Evolutionary conservation across 2,797 vertebrate species (phyloP), one percentile per base, ranked within the genome.

Genomic region (Phrynocephalus forsythii): DNA sequence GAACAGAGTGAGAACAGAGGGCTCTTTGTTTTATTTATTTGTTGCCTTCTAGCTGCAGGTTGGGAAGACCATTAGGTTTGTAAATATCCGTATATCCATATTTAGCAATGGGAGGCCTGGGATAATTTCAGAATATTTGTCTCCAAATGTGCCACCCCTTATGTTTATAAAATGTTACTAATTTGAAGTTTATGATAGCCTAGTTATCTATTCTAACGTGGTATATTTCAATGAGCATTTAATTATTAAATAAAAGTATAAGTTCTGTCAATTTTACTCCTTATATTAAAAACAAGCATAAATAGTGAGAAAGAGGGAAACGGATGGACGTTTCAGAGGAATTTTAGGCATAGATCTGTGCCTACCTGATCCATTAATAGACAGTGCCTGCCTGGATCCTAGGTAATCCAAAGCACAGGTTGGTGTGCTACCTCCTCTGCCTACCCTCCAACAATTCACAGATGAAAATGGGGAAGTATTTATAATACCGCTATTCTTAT

Each of bases 171-270:
- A 87, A 88, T 94, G 95, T 89, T 94, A 56, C 87, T 80, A 91
- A 87, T 85, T 95, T 95, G 94, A 78, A 95, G 91, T 87, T 87
- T 85, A 81, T 90, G 95, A 89, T 87, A 30, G 86, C 63, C 67
- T 83, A 85, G 80, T 76, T 88, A 79, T 83, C n/a, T 52, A 89
- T 91, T 95, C 89, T 83, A 90, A 76, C 6, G 88, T 95, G 90
- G 80, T 87, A 87, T 85, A 88, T 78, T 92, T 67, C 84, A 90
- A 89, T 92, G 91, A 93, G 84, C 84, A 93, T 95, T 93, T 89
- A 93, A 93, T 94, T 94, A 83, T 95, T 93, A 83, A 92, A 91
- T 92, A 90, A 77, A 4, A 66, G 56, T 69, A 56, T 83, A 76
- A 90, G 85, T 50, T 73, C 13, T 86, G 33, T 91, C 82, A 86